Base-by-base conservation (phyloP, 2,888 invertebrate genomes). In the Tillus elongatus region DNA sequence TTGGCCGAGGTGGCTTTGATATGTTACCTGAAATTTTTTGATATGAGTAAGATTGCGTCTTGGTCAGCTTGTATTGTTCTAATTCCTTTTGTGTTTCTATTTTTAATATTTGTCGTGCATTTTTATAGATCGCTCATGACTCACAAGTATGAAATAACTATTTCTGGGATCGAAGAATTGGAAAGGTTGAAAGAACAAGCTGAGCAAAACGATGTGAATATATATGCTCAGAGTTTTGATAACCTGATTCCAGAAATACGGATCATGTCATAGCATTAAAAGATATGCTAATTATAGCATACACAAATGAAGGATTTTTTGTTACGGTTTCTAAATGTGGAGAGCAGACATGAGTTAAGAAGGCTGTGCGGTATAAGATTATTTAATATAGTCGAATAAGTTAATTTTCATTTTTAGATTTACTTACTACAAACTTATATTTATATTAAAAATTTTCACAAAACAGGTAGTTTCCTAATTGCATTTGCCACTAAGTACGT, bases 11-110 rank as follows among this genome's bases (percentile, higher is more conserved):
- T 97, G 47, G 93, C 91, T 3, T 87, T 97, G 47, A 73, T 97
- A 2, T 93, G 93, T 63, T 97, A 93, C 91, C 89, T 98, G 3
- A 96, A 96, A 61, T 97, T 98, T 67, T 87, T 86, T 56, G 85
- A 87, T 51, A 70, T 85, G 35, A 85, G 85, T 45, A 69, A 74
- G 42, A 77, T 79, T 6, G 88, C 90, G 0, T 91, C 92, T 0
- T 87, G 87, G 77, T 85, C 86, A 2, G 88, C 84, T 0, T 90
- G 92, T 42, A 82, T 91, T 6, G 84, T 97, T 34, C 76, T 96
- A 15, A 82, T 96, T 54, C 97, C 97, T 0, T 90, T 95, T 4
- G 75, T 95, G 58, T 75, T 95, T 38, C 75, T 96, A 35, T 92
- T 97, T 66, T 69, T 95, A 36, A 85, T 87, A 4, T 96, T 98